Evolutionary conservation across 2,797 vertebrate species (phyloP), one percentile per base, ranked within the genome.

Genomic region (Tolypeutes matacus): DNA sequence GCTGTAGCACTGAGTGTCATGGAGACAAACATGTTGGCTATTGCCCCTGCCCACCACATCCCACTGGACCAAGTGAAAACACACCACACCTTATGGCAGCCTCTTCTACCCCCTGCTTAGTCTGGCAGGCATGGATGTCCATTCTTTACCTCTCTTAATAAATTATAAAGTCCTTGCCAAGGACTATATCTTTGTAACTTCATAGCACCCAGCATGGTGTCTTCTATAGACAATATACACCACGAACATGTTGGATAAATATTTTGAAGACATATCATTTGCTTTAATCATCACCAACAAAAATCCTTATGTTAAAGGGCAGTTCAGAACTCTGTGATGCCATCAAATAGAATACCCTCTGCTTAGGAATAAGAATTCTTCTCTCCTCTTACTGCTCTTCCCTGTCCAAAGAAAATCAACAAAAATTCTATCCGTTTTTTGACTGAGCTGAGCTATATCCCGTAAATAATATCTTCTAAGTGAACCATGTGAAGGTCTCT

Each of bases 161-260:
- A 1, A 20, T 2, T 27, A n/a, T 6, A 11, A 60, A 51, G 65
- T 56, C 53, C 70, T 21, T 7, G 31, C 70, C 53, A 60, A 34
- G 21, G 51, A 14, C 39, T 11, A 31, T 6, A 2, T 31, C 67
- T 58, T 62, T 51, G 67, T 10, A 29, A 21, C 8, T 23, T 51
- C 25, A 5, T 2, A 36, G n/a, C 0, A 17, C 31, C 70, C 25
- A 1, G n/a, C 13, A 8, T 29, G 0, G 10, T 8, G 11, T 70
- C 29, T 29, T 21, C 80, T 0, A 3, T 18, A 46, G 23, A 56
- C 49, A 58, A 25, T 23, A 36, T 7, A n/a, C 5, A 3, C 29
- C 0, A 5, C 2, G 1, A 6, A 0, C 29, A 12, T n/a, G 2
- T 25, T 8, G 29, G 29, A 6, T 13, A 42, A 20, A 14, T 1